Base-by-base conservation (phyloP, 2,888 invertebrate species). In the Drosophila algonquin region DNA sequence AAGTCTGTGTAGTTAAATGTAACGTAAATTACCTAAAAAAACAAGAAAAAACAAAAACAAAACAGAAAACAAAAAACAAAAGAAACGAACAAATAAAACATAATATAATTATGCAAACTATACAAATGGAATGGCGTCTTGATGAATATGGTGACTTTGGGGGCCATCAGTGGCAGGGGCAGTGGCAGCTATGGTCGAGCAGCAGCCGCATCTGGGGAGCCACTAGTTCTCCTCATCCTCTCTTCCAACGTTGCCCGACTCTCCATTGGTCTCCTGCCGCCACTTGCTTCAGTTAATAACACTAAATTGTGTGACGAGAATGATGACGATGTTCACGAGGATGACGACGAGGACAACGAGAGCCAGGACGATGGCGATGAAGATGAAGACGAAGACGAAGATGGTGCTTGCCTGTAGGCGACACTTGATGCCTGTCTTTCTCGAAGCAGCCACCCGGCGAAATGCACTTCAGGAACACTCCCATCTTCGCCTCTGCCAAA, bases 1-100 rank as follows among this genome's bases (percentile, higher is more conserved):
- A 89, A 90, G 90, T 90, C 89, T 89, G 90, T 90, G 90, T 90
- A 90, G 90, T 90, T 90, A 90, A 90, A 88, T 90, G 80, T 89
- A 90, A 87, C 75, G 75, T 68, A 70, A 80, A 83, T 80, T 87
- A 79, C 75, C 74, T 75, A 64, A 65, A 82, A 65, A 71, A 67
- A 60, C 73, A 47, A 71, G 51, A 54, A n/a, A 24, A 60, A 50
- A 69, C 69, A 56, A 21, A 2, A 21, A 21, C 2, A 75, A 65
- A 73, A 24, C 24, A 63, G 18, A 18, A 52, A 71, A 57, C 63
- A 76, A 84, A 54, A 75, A 73, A 46, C 68, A 79, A 77, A 57
- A 69, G 69, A 69, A 65, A 47, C 52, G 60, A 69, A 83, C 70
- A 88, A 81, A 80, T 76, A 85, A 87, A 85, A 78, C 85, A 86